Conservation (phyloP, 53 echinoderm and acorn worm species). For the Patiria pectinifera region DNA sequence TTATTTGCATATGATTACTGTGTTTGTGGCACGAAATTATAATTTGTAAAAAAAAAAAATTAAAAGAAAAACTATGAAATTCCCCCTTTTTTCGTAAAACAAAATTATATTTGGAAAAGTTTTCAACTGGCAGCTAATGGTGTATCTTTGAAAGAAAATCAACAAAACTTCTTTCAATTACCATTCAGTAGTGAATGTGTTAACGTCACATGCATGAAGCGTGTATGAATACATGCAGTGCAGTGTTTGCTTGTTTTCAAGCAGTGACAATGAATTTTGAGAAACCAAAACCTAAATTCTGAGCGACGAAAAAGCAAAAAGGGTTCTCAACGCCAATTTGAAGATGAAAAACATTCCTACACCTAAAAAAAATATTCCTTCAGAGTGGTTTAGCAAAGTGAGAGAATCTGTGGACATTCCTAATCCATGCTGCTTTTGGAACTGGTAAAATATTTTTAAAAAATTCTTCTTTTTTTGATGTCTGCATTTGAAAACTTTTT, state of each 20-base stretch:
- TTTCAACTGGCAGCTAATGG: neutral
- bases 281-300: neutral
- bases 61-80: neutral
- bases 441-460: neutral
- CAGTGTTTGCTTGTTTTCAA: conserved; percentile 10
- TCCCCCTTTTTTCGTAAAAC: neutral
- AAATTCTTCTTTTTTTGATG: neutral
- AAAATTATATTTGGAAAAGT: neutral
- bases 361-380: neutral
- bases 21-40: neutral
- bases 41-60: neutral
- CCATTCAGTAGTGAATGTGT: conserved; percentile 7
- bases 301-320: neutral
- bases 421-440: too few species aligned
- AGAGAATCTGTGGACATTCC: too few species aligned
- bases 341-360: neutral
- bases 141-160: neutral
- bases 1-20: neutral
- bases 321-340: neutral
- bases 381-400: too few species aligned
- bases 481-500: neutral
- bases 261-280: neutral
- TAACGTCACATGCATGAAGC: conserved; percentile 6
- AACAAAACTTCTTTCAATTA: neutral
- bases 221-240: conserved; percentile 27